Conservation (phyloP, 2,113 vertebrate species). For the Centropristis striata region DNA sequence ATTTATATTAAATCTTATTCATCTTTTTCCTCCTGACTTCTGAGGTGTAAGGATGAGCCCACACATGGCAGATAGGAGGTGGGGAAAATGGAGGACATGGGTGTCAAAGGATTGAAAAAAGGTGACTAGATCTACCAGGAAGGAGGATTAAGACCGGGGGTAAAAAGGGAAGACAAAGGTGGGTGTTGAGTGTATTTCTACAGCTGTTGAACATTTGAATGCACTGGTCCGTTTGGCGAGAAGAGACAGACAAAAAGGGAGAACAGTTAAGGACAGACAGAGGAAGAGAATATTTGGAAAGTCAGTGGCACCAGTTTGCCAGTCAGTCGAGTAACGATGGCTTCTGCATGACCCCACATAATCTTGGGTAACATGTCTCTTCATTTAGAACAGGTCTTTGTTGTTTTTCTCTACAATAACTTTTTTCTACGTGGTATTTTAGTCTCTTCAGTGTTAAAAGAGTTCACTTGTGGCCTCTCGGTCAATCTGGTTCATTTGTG, state of each 20-base stretch:
- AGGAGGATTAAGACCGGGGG: background rate
- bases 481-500: constrained; percentile 34
- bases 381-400: constrained; percentile 1
- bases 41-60: constrained; percentile 27
- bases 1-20: constrained; percentile 51
- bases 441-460: constrained; percentile 54
- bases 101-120: constrained; percentile 25
- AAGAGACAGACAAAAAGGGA: constrained; percentile 11
- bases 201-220: constrained; percentile 34
- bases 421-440: constrained; percentile 9
- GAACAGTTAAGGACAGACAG: constrained; percentile 32
- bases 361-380: constrained; percentile 44
- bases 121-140: constrained; percentile 12
- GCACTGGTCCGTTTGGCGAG: constrained; percentile 31
- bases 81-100: constrained; percentile 16
- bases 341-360: constrained; percentile 58
- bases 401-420: constrained; percentile 41
- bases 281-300: constrained; percentile 58
- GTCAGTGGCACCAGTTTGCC: constrained; percentile 69
- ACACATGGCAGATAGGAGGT: constrained; percentile 13
- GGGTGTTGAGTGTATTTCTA: constrained; percentile 24
- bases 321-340: constrained; percentile 65
- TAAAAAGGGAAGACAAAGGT: background rate
- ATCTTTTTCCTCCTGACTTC: constrained; percentile 26
- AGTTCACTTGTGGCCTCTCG: constrained; percentile 41